Evolutionary conservation across 2,888 invertebrate species (phyloP).

Genomic region (Automeris io): DNA sequence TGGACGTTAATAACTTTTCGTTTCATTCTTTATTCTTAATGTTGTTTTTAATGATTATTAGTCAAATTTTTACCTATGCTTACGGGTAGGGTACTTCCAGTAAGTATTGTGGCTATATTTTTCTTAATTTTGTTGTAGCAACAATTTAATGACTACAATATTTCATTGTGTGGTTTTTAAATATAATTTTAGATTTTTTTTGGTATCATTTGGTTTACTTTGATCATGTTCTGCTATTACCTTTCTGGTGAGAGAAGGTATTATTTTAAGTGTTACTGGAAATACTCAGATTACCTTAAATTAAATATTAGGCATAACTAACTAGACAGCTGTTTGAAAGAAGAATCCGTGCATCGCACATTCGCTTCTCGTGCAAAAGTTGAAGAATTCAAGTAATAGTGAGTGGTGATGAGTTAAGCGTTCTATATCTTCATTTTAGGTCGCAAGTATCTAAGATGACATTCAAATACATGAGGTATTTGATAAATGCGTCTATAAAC

Average conservation of each 20-base stretch:
- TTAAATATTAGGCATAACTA: slow-evolving; percentile 72
- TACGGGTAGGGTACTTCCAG: slow-evolving; percentile 59
- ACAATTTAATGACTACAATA: background rate
- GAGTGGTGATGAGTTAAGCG: slow-evolving; percentile 68
- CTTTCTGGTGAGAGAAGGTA: background rate
- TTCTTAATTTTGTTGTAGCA: slow-evolving; percentile 3
- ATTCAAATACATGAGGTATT: background rate
- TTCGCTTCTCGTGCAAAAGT: slow-evolving; percentile 75
- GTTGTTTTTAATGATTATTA: slow-evolving; percentile 49
- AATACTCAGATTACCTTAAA: slow-evolving; percentile 60
- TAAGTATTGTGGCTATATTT: slow-evolving; percentile 26
- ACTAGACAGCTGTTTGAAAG: slow-evolving; percentile 75
- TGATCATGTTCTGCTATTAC: slow-evolving; percentile 12
- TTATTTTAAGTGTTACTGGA: slow-evolving; percentile 29
- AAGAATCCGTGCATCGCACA: slow-evolving; percentile 75
- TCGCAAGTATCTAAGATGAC: slow-evolving; percentile 4
- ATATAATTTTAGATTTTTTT: slow-evolving; percentile 10
- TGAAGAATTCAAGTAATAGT: slow-evolving; percentile 63
- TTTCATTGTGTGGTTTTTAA: background rate
- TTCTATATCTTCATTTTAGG: slow-evolving; percentile 63
- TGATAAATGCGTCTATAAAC: background rate
- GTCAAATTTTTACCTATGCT: slow-evolving; percentile 62
- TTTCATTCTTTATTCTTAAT: slow-evolving; percentile 73
- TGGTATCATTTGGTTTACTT: too few relatives aligned
- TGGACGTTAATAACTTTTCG: slow-evolving; percentile 59